phyloP scores from a whole-genome alignment of 2,113 vertebrate species.

The Micromys minutus region DNA sequence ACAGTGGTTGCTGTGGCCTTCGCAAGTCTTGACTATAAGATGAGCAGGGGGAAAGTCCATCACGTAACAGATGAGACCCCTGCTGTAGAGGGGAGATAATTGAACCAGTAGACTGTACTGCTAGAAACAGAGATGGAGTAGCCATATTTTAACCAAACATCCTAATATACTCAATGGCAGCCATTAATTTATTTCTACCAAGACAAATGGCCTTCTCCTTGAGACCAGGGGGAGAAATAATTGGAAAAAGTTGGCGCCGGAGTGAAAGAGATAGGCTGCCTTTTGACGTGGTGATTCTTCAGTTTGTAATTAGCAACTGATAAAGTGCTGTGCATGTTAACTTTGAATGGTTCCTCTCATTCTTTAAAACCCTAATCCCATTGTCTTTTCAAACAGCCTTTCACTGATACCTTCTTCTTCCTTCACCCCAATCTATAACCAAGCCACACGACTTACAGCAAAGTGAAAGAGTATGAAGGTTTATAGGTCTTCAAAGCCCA shows the following conservation, averaged over 20 bases:
- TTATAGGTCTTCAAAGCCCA: neutral
- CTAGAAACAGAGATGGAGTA: conserved; percentile 2
- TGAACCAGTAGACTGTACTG: conserved; percentile 35
- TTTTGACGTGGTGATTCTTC: conserved; percentile 68
- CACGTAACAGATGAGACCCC: conserved; percentile 75
- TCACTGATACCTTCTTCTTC: neutral
- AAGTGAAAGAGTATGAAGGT: neutral
- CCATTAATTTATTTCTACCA: conserved; percentile 62
- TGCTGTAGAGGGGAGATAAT: conserved; percentile 44
- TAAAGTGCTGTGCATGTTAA: conserved; percentile 39
- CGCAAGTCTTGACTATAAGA: conserved; percentile 66
- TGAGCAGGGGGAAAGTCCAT: conserved; percentile 47
- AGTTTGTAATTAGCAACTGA: conserved; percentile 65
- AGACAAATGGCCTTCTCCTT: conserved; percentile 55
- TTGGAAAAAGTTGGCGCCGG: conserved; percentile 49
- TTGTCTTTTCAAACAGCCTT: conserved; percentile 25
- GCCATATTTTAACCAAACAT: conserved; percentile 46
- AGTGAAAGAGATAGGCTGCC: conserved; percentile 45
- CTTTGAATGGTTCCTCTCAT: neutral
- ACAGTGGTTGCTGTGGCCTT: conserved; percentile 53
- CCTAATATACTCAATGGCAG: neutral
- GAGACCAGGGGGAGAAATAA: conserved; percentile 46
- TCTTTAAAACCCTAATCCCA: conserved; percentile 52
- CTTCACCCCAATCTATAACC: neutral
- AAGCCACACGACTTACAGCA: neutral